Conservation (phyloP, 2,113 vertebrate species). For the Sinocyclocheilus maitianheensis region DNA sequence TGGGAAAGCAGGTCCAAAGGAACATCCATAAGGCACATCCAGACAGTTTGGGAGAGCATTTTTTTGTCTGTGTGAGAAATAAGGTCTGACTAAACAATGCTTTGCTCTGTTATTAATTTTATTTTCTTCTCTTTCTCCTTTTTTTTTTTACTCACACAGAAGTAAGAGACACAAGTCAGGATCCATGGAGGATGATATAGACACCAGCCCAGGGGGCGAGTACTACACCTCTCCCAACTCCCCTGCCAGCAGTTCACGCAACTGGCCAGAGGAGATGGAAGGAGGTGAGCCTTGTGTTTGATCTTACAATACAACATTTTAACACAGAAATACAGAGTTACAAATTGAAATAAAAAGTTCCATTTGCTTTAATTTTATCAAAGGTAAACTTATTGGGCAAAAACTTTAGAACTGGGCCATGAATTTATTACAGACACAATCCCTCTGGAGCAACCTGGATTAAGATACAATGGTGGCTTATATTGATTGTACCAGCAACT, state of each 20-base stretch:
- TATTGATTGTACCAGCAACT: not conserved
- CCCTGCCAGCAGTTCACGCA: conserved; percentile 94
- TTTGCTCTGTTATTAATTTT: not conserved
- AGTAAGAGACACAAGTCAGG: conserved; percentile 97
- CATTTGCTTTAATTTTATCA: not conserved
- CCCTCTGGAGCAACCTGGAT: not conserved
- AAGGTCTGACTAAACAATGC: not conserved
- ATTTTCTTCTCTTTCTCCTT: not conserved
- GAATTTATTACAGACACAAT: not conserved
- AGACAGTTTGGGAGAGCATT: not conserved
- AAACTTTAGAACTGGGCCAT: not conserved
- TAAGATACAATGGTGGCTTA: not conserved
- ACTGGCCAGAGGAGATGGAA: conserved; percentile 98
- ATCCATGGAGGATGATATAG: conserved; percentile 94
- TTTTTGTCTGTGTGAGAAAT: conserved; percentile 3
- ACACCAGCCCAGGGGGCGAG: conserved; percentile 92
- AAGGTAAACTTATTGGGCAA: not conserved
- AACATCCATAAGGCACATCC: not conserved
- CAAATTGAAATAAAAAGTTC: not conserved
- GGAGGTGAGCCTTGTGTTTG: conserved; percentile 80
- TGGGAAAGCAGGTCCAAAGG: not conserved
- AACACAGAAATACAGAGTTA: not conserved
- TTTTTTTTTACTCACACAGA: conserved; percentile 66
- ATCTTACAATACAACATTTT: not conserved
- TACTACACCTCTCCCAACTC: conserved; percentile 95